Evolutionary conservation across 2,888 invertebrate species (phyloP).

Genomic region (Xanthostigma xanthostigma): DNA sequence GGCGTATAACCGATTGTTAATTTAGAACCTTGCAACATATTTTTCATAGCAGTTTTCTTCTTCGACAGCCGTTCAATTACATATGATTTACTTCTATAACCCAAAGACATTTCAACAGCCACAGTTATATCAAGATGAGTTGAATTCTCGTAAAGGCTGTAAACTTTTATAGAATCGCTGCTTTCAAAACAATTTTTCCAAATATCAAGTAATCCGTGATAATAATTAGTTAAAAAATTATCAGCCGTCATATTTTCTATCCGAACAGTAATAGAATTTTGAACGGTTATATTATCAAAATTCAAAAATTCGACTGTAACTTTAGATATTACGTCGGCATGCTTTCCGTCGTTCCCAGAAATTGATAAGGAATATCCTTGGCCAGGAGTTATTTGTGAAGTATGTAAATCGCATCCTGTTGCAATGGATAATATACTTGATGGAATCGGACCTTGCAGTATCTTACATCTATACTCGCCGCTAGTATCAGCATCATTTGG

Average conservation of each 20-base stretch:
- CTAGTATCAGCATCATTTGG: constrained; percentile 85
- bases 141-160: constrained; percentile 55
- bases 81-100: constrained; percentile 47
- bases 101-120: constrained; percentile 41
- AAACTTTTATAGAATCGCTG: constrained; percentile 50
- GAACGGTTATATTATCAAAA: constrained; percentile 68
- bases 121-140: constrained; percentile 54
- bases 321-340: constrained; percentile 73
- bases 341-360: constrained; percentile 79
- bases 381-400: constrained; percentile 53
- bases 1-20: constrained; percentile 63
- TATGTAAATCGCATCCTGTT: constrained; percentile 63
- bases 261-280: constrained; percentile 65
- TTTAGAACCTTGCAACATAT: constrained; percentile 42
- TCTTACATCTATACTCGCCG: constrained; percentile 77
- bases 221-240: constrained; percentile 61
- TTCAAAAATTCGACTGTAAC: constrained; percentile 68
- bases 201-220: constrained; percentile 55
- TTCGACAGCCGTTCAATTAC: constrained; percentile 47
- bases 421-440: constrained; percentile 52
- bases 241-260: constrained; percentile 58
- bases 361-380: constrained; percentile 65
- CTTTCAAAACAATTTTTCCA: constrained; percentile 49
- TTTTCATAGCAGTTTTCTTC: constrained; percentile 47
- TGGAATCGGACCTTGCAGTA: constrained; percentile 47